Evolutionary conservation across 37 sponge, comb jelly and placozoan species (phyloP), one percentile per base, ranked within the genome.

Genomic region (Axinella damicornis): DNA sequence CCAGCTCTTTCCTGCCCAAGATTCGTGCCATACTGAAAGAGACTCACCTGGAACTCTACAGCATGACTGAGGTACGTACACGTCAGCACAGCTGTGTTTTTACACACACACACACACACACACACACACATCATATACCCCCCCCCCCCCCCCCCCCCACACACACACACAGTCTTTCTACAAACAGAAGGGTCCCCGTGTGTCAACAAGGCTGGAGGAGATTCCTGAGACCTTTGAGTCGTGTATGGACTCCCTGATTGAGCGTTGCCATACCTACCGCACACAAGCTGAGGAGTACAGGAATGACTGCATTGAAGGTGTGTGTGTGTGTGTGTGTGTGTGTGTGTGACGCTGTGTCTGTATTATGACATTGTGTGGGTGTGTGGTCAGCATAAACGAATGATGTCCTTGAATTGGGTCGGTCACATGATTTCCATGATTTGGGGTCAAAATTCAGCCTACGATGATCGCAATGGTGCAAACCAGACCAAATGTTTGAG

Each of bases 201-300:
- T 66, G 15, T 54, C 59, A 6, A 72, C 79, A 18, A 57, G 72
- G 40, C 57, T 68, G 40, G 68, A 87, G 11, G 55, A 71, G n/a
- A 32, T 92, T 20, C 68, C 68, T 27, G 91, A 76, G 0, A 85
- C 89, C 31, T 88, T 87, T 55, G 92, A 96, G 81, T 52, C 0
- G 25, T 90, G 83, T 36, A 79, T 89, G 67, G 95, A 91, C 66
- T 53, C 52, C 12, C 65, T 91, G 21, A 91, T 83, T 27, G 73
- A 34, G 19, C 74, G 77, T 11, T 65, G 80, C n/a, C 94, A 96
- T 71, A 59, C 78, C 32, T 94, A 94, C 55, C 74, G 83, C 14
- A 35, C 0, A 30, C 96, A 96, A 71, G 77, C 85, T 40, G 96
- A 96, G 70, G 81, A 87, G 65, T 96, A 96, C 73, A 73, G 94